Conservation (phyloP, 2,888 invertebrate genomes). For the Gortyna flavago region DNA sequence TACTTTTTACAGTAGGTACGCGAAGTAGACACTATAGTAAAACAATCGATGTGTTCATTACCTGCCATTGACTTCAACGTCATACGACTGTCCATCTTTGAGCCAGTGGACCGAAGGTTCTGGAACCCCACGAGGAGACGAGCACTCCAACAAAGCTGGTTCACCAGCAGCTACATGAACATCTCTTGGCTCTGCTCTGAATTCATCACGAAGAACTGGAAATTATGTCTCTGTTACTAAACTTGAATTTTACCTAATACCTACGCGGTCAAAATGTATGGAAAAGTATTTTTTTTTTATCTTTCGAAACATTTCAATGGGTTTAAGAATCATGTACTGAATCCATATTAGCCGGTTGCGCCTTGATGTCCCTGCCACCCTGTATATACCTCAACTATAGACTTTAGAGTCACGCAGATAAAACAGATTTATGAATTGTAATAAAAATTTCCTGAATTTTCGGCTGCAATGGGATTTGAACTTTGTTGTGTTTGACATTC, state of each 20-base stretch:
- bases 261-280: not conserved
- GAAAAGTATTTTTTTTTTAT: not conserved
- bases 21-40: not conserved
- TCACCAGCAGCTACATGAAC: constrained; percentile 98
- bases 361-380: not conserved
- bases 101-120: constrained; percentile 98
- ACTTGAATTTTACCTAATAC: not conserved
- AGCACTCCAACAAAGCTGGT: constrained; percentile 97
- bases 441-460: not conserved
- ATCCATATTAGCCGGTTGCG: not conserved
- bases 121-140: constrained; percentile 98
- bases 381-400: no score
- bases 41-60: constrained; percentile 68
- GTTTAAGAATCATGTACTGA: not conserved
- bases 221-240: constrained; percentile 49
- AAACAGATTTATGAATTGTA: not conserved
- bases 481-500: not conserved
- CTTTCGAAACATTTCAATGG: not conserved
- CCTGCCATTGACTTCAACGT: constrained; percentile 92
- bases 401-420: no score
- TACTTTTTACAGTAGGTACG: not conserved
- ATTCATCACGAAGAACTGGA: constrained; percentile 98
- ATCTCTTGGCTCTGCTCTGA: constrained; percentile 96
- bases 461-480: not conserved
- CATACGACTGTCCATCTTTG: constrained; percentile 92